Base-by-base conservation (phyloP, 2,797 vertebrate species). In the Amazona finschi region DNA sequence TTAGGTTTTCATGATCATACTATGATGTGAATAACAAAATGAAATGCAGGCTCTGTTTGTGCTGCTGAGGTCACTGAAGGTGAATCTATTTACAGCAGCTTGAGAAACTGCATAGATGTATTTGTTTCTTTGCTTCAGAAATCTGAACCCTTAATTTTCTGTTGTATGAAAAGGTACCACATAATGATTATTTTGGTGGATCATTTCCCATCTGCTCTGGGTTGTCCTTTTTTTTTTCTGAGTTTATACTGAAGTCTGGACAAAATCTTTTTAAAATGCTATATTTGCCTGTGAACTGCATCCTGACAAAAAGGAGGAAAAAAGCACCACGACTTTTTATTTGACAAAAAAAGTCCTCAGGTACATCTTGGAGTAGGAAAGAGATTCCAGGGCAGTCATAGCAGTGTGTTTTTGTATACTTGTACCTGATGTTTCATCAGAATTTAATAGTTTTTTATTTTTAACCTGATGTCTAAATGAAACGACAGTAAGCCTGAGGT, bases 181-280 rank as follows among this genome's bases (percentile, higher is more conserved):
- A 88, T 58, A 89, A 88, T 94, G 78, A 76, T 90, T 93, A 62
- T 92, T 95, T 86, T 96, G 85, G 90, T 85, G 70, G 80, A 93
- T 95, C 69, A 82, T 76, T 97, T 95, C 78, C 94, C 90, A 92
- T 90, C 52, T 1, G 1, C 36, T 44, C 70, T 64, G 25, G 2
- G 44, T 60, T 87, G 64, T 39, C 36, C n/a, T 94, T 97, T 95
- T 92, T 77, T 64, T 33, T 78, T 87, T 67, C 38, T 66, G 57
- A 87, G 57, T 83, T 96, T 62, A 62, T 94, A 78, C 76, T 77
- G 53, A 84, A 95, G 61, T 28, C 69, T 83, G 89, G 46, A 76
- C 44, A 95, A 95, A 94, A 49, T 83, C 72, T 91, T 87, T 93
- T 81, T 38, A 27, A 96, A 84, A 89, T 80, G 57, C 66, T 92